Conservation (phyloP, 1,140 invertebrate species). For the Philotrypesis tridentata region DNA sequence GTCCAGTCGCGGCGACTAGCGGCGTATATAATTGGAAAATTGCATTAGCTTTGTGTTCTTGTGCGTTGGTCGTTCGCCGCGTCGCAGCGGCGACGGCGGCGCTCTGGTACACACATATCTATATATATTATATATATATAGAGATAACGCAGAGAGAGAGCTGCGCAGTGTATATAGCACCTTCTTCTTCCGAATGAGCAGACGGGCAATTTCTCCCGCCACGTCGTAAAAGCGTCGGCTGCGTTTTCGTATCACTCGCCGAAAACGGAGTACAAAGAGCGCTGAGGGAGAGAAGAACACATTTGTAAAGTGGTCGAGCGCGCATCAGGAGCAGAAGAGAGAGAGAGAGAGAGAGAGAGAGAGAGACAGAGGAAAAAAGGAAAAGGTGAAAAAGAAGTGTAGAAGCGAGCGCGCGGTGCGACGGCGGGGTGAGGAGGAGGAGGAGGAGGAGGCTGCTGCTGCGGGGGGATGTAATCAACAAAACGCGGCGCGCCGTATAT, state of each 20-base stretch:
- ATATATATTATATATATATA: not conserved
- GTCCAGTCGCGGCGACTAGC: constrained; percentile 43
- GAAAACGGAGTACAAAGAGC: constrained; percentile 29
- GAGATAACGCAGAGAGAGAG: too few species aligned
- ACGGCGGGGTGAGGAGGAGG: too few species aligned
- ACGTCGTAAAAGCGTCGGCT: constrained; percentile 32
- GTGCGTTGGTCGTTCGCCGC: constrained; percentile 20
- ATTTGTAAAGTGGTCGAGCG: constrained; percentile 44
- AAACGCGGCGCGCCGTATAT: constrained; percentile 49
- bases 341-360: not conserved
- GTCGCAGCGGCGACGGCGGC: not conserved
- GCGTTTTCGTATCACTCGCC: constrained; percentile 37
- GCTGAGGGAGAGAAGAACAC: constrained; percentile 19
- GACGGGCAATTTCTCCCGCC: constrained; percentile 32
- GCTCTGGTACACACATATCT: not conserved
- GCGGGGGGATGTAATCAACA: constrained; percentile 54
- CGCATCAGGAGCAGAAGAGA: not conserved
- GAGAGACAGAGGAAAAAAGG: not conserved
- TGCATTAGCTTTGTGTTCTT: constrained; percentile 68
- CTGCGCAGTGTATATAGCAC: too few species aligned
- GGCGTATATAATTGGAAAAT: constrained; percentile 68
- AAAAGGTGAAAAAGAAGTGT: not conserved
- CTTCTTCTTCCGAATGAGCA: constrained; percentile 15
- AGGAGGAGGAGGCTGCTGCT: not conserved
- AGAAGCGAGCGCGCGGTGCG: not conserved